Base-by-base conservation (phyloP, 2,797 vertebrate genomes). In the Galago senegalensis region DNA sequence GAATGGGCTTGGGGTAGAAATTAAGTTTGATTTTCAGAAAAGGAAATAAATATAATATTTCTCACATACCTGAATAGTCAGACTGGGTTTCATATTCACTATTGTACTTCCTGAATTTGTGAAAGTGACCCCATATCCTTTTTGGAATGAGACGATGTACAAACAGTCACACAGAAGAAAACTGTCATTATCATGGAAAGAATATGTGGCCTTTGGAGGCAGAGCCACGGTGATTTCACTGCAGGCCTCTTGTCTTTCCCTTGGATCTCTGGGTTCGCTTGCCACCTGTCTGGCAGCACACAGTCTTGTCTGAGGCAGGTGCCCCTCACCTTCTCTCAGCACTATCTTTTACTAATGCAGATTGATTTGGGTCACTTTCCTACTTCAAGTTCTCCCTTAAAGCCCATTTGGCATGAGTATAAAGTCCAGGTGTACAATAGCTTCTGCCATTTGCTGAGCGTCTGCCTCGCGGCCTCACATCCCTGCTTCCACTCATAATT, bases 31-130 rank as follows among this genome's bases (percentile, higher is more conserved):
- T 23, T 75, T 87, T 31, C 18, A 82, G 79, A 85, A 90, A 75
- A 93, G 16, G 69, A 58, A 93, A 93, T 58, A 90, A 72, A 91
- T 56, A 67, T 4, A 84, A 10, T 79, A 80, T 81, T 90, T 53
- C 10, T 81, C 37, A 21, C 29, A 13, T 37, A 73, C 13, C n/a
- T 92, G 14, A 40, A 70, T 60, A 80, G 81, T 34, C 13, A 87
- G 77, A 79, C 5, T 58, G 34, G 27, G 23, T 73, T 83, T 93
- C 60, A 49, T 27, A 75, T 69, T 93, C 53, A 63, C 4, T 31
- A n/a, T 2, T 80, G 23, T 25, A 77, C 53, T 89, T 73, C 76
- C 23, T 82, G 46, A 67, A 56, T 93, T 86, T 85, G 23, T 83
- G 69, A 95, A 69, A 65, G 49, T 69, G 29, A 87, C 31, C 6